phyloP scores from a whole-genome alignment of 2,888 invertebrate genomes.

The Tinea pellionella region DNA sequence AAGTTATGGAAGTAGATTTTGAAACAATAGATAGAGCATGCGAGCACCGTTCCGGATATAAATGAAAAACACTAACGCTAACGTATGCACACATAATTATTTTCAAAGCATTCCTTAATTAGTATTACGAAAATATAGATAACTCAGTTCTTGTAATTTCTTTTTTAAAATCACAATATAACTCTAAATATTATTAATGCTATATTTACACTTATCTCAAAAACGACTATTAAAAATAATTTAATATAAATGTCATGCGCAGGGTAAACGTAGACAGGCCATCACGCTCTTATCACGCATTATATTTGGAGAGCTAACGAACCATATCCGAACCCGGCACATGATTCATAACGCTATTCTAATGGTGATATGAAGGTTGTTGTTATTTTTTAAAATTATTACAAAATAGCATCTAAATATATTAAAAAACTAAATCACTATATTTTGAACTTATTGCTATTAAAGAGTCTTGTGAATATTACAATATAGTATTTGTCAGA shows the following conservation, averaged over 20 bases:
- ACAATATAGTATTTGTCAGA: too few species aligned
- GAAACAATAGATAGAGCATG: too few species aligned
- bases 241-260: too few species aligned
- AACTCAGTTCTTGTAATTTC: conserved; percentile 4
- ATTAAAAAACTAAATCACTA: background rate
- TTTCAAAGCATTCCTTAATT: background rate
- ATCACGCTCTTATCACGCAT: too few species aligned
- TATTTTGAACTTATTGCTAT: background rate
- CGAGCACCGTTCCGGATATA: too few species aligned
- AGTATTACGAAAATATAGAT: background rate
- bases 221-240: too few species aligned
- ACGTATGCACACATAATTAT: too few species aligned
- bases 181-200: background rate
- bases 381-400: background rate
- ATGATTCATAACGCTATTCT: background rate
- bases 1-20: too few species aligned
- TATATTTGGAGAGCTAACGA: too few species aligned
- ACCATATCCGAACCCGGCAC: too few species aligned
- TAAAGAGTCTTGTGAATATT: background rate
- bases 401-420: background rate
- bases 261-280: too few species aligned
- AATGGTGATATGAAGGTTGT: background rate
- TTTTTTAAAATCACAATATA: background rate
- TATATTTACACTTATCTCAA: background rate
- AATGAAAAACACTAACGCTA: too few species aligned